These are phyloP conservation scores for Anthophora plumipes DNA, from an alignment of 2,888 invertebrate genomes.

Conservation along the genomic window DNA sequence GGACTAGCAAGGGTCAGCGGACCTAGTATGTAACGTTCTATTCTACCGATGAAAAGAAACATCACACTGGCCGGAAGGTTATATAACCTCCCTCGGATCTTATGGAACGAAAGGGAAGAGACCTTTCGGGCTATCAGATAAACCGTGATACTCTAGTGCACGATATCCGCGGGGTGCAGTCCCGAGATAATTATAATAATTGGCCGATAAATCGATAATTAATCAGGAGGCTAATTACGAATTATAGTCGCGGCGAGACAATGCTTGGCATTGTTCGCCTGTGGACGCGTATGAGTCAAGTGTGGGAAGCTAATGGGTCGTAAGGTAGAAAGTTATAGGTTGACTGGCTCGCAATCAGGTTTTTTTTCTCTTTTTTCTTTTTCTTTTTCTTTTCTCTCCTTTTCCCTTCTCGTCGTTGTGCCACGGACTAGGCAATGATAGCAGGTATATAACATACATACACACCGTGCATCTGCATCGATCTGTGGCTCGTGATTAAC, in stretches of 20 bases:
- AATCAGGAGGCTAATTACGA: constrained; percentile 82
- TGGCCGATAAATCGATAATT: constrained; percentile 83
- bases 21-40: constrained; percentile 1
- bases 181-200: constrained; percentile 79
- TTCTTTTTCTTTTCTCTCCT: neutral
- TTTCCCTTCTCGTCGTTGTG: neutral
- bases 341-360: constrained; percentile 59
- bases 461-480: constrained; percentile 61
- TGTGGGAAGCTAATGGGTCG: constrained; percentile 81
- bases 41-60: constrained; percentile 44
- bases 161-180: constrained; percentile 52
- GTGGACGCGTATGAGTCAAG: constrained; percentile 69
- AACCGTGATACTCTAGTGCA: constrained; percentile 55
- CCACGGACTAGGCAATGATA: constrained; percentile 53
- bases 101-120: constrained; percentile 35
- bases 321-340: constrained; percentile 76
- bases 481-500: constrained; percentile 68
- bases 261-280: constrained; percentile 78
- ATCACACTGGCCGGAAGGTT: constrained; percentile 33
- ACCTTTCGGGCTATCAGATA: constrained; percentile 65
- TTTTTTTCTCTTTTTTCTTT: constrained; percentile 31
- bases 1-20: constrained; percentile 5
- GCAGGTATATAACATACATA: constrained; percentile 14
- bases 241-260: constrained; percentile 79
- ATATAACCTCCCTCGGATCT: constrained; percentile 26